Evolutionary conservation across 2,888 invertebrate genomes (phyloP), one percentile per base, ranked within the genome.

Genomic region (Oligia latruncula): DNA sequence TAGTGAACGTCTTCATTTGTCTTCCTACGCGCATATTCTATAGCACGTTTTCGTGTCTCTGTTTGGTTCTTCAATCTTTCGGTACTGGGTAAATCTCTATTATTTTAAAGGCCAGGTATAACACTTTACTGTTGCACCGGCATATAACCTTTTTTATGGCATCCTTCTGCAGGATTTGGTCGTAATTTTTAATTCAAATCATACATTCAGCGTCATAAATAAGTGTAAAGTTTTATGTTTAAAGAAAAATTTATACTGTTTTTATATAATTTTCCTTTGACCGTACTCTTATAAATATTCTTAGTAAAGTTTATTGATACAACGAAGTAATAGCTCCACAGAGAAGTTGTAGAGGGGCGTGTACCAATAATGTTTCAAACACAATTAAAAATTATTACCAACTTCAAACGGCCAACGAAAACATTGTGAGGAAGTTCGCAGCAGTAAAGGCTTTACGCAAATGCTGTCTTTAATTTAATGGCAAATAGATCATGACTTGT

Each of bases 321-420:
- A 82, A 49, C 60, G 76, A 73, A 82, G 86, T 85, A 85, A 80
- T 85, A 73, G 83, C 77, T 76, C 77, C 49, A 40, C 60, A 40
- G 75, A 64, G 76, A 71, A 84, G 72, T 85, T 68, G 52, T 85
- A 80, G 66, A 78, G 74, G 82, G 83, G 86, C 75, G 73, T 80
- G 77, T 73, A 76, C 75, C 77, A 77, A 77, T 85, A 83, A 83
- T 80, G 84, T 81, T 86, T 74, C 46, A 84, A 84, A 81, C 74
- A 85, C 81, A 77, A 83, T 79, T 84, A 66, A 84, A 86, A 81
- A 86, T 86, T 86, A 86, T 86, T 81, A 74, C 84, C 79, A 52
- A 74, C 73, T 86, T 86, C 75, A 81, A 81, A 84, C 84, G 78
- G 77, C 86, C 77, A 85, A 83, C 74, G 86, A 83, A 86, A 86